Conservation (phyloP, 2,797 vertebrate genomes). For the Luscinia luscinia region DNA sequence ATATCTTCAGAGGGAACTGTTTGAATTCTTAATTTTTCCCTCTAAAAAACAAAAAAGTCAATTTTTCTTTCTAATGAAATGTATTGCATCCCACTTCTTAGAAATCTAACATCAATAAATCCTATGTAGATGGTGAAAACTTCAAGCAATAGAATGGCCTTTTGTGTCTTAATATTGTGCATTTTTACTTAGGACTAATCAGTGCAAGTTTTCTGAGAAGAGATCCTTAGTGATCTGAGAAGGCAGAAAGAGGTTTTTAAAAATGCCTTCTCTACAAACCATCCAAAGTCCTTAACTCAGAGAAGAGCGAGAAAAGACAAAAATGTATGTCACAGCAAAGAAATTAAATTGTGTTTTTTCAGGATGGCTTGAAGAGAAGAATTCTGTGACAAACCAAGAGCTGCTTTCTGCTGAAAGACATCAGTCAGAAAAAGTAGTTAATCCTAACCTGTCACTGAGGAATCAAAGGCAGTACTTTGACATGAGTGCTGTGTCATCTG, state of each 20-base stretch:
- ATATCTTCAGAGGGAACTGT: neutral
- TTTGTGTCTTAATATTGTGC: neutral
- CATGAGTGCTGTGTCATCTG: neutral
- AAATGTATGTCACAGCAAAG: neutral
- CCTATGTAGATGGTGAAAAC: neutral
- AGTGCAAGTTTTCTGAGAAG: neutral
- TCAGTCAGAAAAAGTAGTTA: neutral
- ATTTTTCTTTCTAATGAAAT: neutral
- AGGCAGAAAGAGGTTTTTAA: neutral
- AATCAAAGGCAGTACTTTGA: neutral
- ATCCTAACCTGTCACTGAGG: neutral
- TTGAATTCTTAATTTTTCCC: neutral
- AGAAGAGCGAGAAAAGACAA: neutral
- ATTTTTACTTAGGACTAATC: neutral
- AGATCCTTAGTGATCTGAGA: neutral
- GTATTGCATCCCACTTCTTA: neutral
- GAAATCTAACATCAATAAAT: neutral
- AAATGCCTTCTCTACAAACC: neutral
- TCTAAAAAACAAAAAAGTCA: neutral
- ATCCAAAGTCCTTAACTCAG: neutral
- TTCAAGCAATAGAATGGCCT: neutral
- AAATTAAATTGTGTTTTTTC: conserved; percentile 42
- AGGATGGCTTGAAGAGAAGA: conserved; percentile 66
- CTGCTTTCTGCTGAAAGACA: neutral
- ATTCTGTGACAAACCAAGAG: neutral